Conservation (phyloP, 2,888 invertebrate genomes). For the Diplazon laetatorius region DNA sequence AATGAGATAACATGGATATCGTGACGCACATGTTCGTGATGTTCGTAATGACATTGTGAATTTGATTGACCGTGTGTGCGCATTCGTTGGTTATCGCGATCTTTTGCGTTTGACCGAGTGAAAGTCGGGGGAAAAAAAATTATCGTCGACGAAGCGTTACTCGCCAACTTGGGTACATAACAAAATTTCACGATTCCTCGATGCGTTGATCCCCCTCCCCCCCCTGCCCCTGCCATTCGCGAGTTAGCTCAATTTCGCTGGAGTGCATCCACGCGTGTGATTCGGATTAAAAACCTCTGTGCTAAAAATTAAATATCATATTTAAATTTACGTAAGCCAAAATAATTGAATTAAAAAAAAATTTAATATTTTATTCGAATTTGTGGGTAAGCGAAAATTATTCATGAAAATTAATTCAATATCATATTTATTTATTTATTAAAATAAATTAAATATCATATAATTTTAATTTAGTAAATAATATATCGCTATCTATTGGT, state of each 20-base stretch:
- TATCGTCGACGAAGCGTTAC: background rate
- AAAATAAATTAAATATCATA: too few species aligned
- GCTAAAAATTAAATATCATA: too few species aligned
- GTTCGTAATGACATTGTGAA: slow-evolving; percentile 53
- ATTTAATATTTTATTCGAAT: too few species aligned
- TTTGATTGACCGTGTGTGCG: slow-evolving; percentile 43
- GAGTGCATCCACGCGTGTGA: background rate
- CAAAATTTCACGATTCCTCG: background rate
- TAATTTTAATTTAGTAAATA: too few species aligned
- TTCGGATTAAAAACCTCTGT: background rate
- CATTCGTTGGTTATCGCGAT: slow-evolving; percentile 25
- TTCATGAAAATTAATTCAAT: too few species aligned
- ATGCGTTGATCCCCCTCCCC: too few species aligned
- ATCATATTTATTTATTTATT: too few species aligned
- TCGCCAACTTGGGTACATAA: slow-evolving; percentile 11
- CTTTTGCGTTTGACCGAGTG: slow-evolving; percentile 31
- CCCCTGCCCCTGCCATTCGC: background rate
- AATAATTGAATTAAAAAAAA: background rate
- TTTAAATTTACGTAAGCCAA: too few species aligned
- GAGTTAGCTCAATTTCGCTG: background rate
- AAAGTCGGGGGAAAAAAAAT: slow-evolving; percentile 29
- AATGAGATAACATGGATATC: background rate
- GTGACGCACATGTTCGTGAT: slow-evolving; percentile 32
- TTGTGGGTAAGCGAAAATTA: too few species aligned
- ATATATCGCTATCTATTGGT: too few species aligned